Conservation (phyloP, 92 coral and sea anemone genomes). For the Metridium senile region DNA sequence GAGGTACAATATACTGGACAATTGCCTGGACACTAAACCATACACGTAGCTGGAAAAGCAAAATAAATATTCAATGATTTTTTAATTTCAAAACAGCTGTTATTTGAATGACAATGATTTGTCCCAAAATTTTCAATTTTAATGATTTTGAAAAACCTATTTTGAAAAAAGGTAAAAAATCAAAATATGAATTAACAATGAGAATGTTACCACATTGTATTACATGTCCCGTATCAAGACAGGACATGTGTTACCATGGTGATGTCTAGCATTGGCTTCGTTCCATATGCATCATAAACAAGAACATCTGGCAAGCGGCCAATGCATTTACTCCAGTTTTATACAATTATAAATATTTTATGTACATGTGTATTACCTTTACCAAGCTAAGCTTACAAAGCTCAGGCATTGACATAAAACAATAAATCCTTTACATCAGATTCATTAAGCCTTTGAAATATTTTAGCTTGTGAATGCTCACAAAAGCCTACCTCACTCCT, state of each 20-base stretch:
- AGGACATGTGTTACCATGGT: constrained; percentile 3
- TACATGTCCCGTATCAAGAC: background rate
- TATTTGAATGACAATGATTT: too few species aligned
- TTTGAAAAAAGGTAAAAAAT: too few species aligned
- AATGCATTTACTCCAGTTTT: too few species aligned
- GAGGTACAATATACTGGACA: constrained; percentile 93
- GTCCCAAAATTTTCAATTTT: too few species aligned
- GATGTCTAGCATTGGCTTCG: constrained; percentile 15
- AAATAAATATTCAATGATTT: too few species aligned
- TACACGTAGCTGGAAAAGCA: constrained; percentile 71
- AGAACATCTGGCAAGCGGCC: constrained; percentile 21
- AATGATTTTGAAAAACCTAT: too few species aligned
- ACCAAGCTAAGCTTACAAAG: too few species aligned
- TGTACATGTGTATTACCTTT: background rate
- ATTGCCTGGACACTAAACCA: constrained; percentile 99
- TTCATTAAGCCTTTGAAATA: too few species aligned
- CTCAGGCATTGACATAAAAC: too few species aligned
- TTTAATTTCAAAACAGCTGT: background rate
- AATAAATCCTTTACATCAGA: too few species aligned
- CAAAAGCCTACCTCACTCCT: too few species aligned
- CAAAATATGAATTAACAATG: background rate
- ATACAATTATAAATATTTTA: background rate
- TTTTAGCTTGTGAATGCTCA: too few species aligned
- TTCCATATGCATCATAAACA: constrained; percentile 21
- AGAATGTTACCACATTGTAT: background rate